Conservation (phyloP, 2,113 vertebrate species). For the Daboia siamensis region DNA sequence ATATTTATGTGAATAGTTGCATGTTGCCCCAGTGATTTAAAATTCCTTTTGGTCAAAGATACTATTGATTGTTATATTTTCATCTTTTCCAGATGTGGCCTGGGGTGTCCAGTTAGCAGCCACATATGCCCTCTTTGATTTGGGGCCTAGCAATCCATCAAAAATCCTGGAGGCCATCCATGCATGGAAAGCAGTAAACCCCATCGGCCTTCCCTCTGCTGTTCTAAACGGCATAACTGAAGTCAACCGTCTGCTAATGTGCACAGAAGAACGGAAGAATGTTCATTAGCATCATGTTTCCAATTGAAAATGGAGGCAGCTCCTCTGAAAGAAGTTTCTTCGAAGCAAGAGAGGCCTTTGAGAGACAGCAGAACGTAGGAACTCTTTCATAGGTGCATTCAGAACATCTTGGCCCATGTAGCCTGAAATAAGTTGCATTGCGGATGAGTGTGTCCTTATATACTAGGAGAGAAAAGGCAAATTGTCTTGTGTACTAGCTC, state of each 20-base stretch:
- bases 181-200: conserved; percentile 74
- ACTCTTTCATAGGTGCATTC: not conserved
- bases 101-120: conserved; percentile 93
- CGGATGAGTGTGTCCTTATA: conserved; percentile 36
- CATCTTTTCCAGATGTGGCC: conserved; percentile 77
- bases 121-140: conserved; percentile 84
- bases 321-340: not conserved
- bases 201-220: conserved; percentile 71
- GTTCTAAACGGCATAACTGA: conserved; percentile 79
- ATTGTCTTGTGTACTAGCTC: not conserved
- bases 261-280: not conserved
- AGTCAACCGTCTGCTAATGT: conserved; percentile 67
- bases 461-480: conserved; percentile 47
- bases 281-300: conserved; percentile 23
- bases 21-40: not conserved
- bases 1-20: not conserved
- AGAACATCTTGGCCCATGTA: not conserved
- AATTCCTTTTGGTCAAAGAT: not conserved
- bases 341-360: not conserved
- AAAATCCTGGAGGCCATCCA: conserved; percentile 76
- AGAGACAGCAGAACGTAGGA: not conserved
- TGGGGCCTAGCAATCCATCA: conserved; percentile 84
- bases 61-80: not conserved
- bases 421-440: conserved; percentile 21
- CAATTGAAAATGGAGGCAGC: not conserved